These are phyloP conservation scores for Adelognathus sp. DNA, from an alignment of 2,888 invertebrate genomes.

Conservation along the genomic window DNA sequence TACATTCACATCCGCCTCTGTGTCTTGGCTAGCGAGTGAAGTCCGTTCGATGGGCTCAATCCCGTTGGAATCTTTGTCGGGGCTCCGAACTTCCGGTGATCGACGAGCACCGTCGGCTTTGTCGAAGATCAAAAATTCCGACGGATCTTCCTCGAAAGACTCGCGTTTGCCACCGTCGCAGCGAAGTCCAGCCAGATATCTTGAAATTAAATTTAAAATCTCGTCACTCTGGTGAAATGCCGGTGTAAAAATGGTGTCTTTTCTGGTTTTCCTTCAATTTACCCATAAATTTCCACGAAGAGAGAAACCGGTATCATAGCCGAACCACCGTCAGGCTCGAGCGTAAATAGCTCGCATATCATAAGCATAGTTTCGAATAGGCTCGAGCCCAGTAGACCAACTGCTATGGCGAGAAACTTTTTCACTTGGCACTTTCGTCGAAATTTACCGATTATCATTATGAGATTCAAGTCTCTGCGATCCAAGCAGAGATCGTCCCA, in stretches of 20 bases:
- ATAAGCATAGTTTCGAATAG: slow-evolving; percentile 90
- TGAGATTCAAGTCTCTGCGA: slow-evolving; percentile 85
- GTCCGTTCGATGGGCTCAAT: slow-evolving; percentile 14
- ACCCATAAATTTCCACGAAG: slow-evolving; percentile 83
- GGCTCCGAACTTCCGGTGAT: slow-evolving; percentile 29
- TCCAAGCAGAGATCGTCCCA: slow-evolving; percentile 88
- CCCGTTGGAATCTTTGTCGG: slow-evolving; percentile 38
- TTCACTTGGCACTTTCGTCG: slow-evolving; percentile 86
- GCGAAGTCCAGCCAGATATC: slow-evolving; percentile 75
- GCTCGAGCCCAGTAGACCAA: slow-evolving; percentile 87
- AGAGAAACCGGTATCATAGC: slow-evolving; percentile 87
- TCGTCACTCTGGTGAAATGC: too few species aligned
- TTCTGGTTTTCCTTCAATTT: slow-evolving; percentile 31
- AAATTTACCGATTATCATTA: slow-evolving; percentile 88
- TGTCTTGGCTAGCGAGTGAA: slow-evolving; percentile 67
- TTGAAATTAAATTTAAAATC: slow-evolving; percentile 14
- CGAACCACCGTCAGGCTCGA: slow-evolving; percentile 92
- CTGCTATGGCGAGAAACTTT: slow-evolving; percentile 89
- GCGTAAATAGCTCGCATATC: slow-evolving; percentile 90
- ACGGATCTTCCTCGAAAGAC: slow-evolving; percentile 63
- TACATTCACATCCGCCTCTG: slow-evolving; percentile 72
- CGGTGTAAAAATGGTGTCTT: background rate
- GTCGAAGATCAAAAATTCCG: slow-evolving; percentile 61
- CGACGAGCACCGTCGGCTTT: slow-evolving; percentile 48
- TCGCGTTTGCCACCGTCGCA: slow-evolving; percentile 73